phyloP scores from a whole-genome alignment of 2,113 vertebrate species.

The Petaurus breviceps region DNA sequence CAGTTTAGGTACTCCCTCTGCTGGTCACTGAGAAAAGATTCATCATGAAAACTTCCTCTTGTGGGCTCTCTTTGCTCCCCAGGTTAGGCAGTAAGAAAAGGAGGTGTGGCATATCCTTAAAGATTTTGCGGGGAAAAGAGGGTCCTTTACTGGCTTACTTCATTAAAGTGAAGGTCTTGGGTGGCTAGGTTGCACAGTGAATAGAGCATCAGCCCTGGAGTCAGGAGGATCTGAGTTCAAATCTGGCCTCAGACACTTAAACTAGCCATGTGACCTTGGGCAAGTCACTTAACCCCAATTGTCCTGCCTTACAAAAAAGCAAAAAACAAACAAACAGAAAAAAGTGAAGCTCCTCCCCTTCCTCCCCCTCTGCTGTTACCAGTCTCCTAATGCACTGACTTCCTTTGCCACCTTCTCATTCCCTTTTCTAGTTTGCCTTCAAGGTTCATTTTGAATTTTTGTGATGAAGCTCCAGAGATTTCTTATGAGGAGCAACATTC shows the following conservation, averaged over 20 bases:
- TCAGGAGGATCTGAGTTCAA: too few relatives aligned
- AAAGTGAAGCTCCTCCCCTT: not conserved
- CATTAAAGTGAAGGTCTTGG: not conserved
- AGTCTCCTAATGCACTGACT: accelerated
- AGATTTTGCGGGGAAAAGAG: not conserved
- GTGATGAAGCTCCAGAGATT: slow-evolving; percentile 63
- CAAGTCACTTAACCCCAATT: too few relatives aligned
- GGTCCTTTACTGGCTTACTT: not conserved
- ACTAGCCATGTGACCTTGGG: too few relatives aligned
- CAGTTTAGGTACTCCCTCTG: not conserved
- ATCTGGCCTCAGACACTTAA: too few relatives aligned
- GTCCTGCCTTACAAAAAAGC: too few relatives aligned
- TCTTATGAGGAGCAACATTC: accelerated
- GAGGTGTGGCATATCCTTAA: not conserved
- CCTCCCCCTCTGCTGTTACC: not conserved
- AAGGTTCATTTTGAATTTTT: slow-evolving; percentile 86
- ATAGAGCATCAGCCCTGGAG: too few relatives aligned
- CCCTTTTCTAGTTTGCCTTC: slow-evolving; percentile 88
- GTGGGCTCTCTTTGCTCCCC: not conserved
- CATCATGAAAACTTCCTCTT: not conserved
- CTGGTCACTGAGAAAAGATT: not conserved
- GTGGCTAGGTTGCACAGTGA: too few relatives aligned
- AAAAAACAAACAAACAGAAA: too few relatives aligned
- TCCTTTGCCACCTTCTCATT: not conserved
- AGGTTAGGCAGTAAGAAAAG: not conserved